These are phyloP conservation scores for Eledona agricola DNA, from an alignment of 2,888 invertebrate genomes.

Conservation along the genomic window DNA sequence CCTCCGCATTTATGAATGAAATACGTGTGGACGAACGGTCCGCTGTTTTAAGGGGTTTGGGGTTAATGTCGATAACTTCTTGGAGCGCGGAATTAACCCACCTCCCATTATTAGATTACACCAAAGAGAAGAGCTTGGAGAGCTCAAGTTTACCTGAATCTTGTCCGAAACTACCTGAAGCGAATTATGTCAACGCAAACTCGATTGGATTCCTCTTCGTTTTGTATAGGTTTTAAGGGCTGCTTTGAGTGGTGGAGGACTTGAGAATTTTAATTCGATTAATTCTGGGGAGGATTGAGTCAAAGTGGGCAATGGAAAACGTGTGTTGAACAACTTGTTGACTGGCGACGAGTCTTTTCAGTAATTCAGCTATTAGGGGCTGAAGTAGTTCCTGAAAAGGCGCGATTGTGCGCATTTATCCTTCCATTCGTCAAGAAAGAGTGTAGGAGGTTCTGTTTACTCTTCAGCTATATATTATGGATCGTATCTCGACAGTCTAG, in stretches of 20 bases:
- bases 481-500: slow-evolving; percentile 45
- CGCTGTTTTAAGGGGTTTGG: slow-evolving; percentile 39
- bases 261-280: too few relatives aligned
- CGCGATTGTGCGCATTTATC: slow-evolving; percentile 26
- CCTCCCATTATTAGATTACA: slow-evolving; percentile 50
- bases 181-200: slow-evolving; percentile 38
- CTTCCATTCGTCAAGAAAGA: slow-evolving; percentile 23
- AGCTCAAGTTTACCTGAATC: slow-evolving; percentile 37
- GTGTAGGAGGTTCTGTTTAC: slow-evolving; percentile 39
- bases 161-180: slow-evolving; percentile 38
- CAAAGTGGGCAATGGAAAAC: too few relatives aligned
- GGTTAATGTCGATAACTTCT: slow-evolving; percentile 42
- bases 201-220: slow-evolving; percentile 12
- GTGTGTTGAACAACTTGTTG: too few relatives aligned
- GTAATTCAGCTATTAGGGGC: slow-evolving; percentile 1
- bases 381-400: slow-evolving; percentile 5
- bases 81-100: slow-evolving; percentile 44
- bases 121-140: slow-evolving; percentile 33
- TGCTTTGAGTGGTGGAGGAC: slow-evolving; percentile 1
- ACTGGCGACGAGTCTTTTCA: too few relatives aligned
- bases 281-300: too few relatives aligned
- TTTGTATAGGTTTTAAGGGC: slow-evolving; percentile 14
- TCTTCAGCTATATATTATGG: slow-evolving; percentile 41
- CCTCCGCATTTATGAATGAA: slow-evolving; percentile 12
- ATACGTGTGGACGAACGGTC: slow-evolving; percentile 21